A percentile compares a stretch with the other conserved stretches of the same genome.
Evolutionary conservation across 35 echinoderm and acorn worm genomes (phyloP).

Genomic region (Holothuria glaberrima): DNA sequence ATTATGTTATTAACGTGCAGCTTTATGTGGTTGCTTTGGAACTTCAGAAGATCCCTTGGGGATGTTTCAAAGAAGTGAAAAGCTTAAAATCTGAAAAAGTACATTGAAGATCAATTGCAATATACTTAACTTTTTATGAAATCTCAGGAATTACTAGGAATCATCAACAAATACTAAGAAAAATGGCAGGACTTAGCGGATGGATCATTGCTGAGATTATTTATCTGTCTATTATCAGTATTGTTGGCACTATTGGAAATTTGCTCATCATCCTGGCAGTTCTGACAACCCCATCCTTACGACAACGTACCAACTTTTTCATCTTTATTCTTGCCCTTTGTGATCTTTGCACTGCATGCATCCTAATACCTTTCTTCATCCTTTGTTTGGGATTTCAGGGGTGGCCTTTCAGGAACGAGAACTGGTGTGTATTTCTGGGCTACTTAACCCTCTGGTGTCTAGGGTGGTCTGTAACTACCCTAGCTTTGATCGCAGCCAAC

Average conservation of each 20-base stretch:
- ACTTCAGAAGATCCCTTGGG: no score
- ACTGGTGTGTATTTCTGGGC: conserved; percentile 66
- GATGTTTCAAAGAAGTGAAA: no score
- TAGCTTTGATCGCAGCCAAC: conserved; percentile 69
- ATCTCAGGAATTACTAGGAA: no score
- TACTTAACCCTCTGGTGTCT: conserved; percentile 76
- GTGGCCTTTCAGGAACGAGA: conserved; percentile 60
- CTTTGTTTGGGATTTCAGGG: conserved; percentile 56
- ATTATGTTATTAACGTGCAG: no score
- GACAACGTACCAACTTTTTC: conserved; percentile 69
- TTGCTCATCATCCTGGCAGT: conserved; percentile 78
- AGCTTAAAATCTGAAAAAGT: no score
- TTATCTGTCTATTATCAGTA: conserved; percentile 60
- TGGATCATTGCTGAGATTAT: conserved; percentile 64
- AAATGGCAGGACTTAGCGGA: conserved; percentile 1
- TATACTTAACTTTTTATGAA: no score
- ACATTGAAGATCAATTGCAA: no score
- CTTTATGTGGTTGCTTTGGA: no score
- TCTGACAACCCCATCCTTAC: conserved; percentile 55
- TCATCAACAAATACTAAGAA: not conserved
- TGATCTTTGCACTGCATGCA: conserved; percentile 58
- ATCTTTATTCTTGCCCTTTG: conserved; percentile 66
- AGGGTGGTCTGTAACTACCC: conserved; percentile 67
- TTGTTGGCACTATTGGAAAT: conserved; percentile 78
- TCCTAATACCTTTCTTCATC: conserved; percentile 68